These are phyloP conservation scores for Dicrurus megarhynchus DNA, from an alignment of 2,113 vertebrate genomes.

Conservation along the genomic window DNA sequence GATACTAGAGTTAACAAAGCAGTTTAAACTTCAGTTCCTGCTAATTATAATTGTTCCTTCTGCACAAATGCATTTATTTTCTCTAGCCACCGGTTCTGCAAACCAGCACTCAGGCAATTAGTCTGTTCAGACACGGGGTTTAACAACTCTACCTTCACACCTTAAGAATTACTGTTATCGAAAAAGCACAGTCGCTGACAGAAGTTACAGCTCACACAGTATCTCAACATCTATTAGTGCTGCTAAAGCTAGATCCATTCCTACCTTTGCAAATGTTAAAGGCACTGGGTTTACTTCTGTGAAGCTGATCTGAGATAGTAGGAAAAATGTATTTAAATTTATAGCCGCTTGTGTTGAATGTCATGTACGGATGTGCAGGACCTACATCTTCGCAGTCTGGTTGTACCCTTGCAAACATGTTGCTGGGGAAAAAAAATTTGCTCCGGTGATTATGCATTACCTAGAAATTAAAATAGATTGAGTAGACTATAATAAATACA, in stretches of 20 bases:
- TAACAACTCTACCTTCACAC: background rate
- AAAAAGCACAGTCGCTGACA: background rate
- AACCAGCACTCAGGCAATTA: rapidly evolving
- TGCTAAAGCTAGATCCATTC: background rate
- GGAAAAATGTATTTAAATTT: background rate
- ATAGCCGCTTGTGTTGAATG: background rate
- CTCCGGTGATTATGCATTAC: background rate
- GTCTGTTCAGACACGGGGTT: background rate
- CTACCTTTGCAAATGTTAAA: background rate
- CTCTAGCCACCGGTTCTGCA: background rate
- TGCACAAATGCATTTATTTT: background rate
- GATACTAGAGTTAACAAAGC: background rate
- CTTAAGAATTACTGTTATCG: background rate
- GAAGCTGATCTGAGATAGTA: rapidly evolving
- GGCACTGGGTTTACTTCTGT: background rate
- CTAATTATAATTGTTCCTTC: background rate
- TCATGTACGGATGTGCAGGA: background rate
- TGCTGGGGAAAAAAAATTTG: background rate
- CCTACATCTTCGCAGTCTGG: background rate
- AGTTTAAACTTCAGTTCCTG: background rate
- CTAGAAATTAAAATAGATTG: constrained; percentile 13
- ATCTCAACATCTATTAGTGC: background rate
- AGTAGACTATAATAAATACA: background rate
- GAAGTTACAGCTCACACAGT: background rate
- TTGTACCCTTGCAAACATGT: background rate